Conservation (phyloP, 2,888 invertebrate species). For the Scaptomyza polygonia region DNA sequence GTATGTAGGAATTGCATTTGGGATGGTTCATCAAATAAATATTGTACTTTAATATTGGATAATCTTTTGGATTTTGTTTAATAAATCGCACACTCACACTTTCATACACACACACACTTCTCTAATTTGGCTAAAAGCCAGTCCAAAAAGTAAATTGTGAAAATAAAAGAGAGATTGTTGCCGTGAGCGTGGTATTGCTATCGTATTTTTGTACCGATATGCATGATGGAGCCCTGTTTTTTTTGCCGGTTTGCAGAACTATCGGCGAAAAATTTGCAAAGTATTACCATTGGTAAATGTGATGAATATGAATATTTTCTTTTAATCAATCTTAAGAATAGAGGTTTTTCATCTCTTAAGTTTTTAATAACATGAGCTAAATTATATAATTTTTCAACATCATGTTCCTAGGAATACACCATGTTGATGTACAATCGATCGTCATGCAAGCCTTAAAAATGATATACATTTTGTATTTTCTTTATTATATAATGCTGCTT, state of each 20-base stretch:
- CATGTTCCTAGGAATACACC: neutral
- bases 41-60: slow-evolving; percentile 57
- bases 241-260: slow-evolving; percentile 29
- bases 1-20: slow-evolving; percentile 11
- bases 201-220: slow-evolving; percentile 39
- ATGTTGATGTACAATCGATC: slow-evolving; percentile 11
- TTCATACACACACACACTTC: slow-evolving; percentile 22
- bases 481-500: too few relatives aligned
- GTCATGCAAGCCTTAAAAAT: slow-evolving; percentile 16
- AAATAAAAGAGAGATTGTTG: slow-evolving; percentile 52
- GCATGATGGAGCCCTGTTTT: slow-evolving; percentile 10
- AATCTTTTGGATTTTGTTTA: slow-evolving; percentile 60
- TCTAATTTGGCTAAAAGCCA: slow-evolving; percentile 64
- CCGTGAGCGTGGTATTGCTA: slow-evolving; percentile 47
- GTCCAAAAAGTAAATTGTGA: slow-evolving; percentile 63
- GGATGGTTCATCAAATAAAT: slow-evolving; percentile 21
- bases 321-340: neutral
- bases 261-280: slow-evolving; percentile 24
- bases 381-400: neutral
- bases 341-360: too few relatives aligned
- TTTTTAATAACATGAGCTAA: neutral
- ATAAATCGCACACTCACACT: slow-evolving; percentile 47
- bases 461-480: neutral
- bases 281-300: neutral
- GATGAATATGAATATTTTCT: neutral